These are phyloP conservation scores for Saxidomus purpurata DNA, from an alignment of 1,140 invertebrate species.

Conservation along the genomic window DNA sequence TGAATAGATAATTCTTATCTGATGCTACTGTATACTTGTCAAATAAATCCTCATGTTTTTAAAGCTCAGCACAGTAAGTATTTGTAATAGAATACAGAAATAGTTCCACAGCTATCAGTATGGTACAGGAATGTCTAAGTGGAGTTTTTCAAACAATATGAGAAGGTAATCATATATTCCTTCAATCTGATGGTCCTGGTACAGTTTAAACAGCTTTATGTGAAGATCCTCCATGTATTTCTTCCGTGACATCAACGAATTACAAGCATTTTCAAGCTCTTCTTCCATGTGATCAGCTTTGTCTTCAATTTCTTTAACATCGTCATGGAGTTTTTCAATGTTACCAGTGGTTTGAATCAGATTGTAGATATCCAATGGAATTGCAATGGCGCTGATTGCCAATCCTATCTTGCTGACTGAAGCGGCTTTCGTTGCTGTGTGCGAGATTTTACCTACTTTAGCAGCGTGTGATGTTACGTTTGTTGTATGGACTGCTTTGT, in stretches of 20 bases:
- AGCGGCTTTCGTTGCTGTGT: not conserved
- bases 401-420: not conserved
- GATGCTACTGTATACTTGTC: no score
- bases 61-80: no score
- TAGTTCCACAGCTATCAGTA: no score
- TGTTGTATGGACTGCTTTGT: not conserved
- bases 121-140: not conserved
- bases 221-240: not conserved
- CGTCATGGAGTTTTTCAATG: not conserved
- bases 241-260: not conserved
- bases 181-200: not conserved
- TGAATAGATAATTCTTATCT: no score
- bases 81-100: no score
- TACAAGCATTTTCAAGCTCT: not conserved
- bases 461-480: not conserved
- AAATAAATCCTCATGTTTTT: no score
- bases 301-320: not conserved
- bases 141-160: not conserved
- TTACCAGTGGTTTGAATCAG: not conserved
- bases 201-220: not conserved
- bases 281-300: not conserved
- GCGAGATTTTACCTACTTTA: not conserved
- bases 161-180: not conserved
- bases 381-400: not conserved
- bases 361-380: slow-evolving; percentile 9